These are phyloP conservation scores for Leptodirus hochenwartii DNA, from an alignment of 2,888 invertebrate species.

Conservation along the genomic window DNA sequence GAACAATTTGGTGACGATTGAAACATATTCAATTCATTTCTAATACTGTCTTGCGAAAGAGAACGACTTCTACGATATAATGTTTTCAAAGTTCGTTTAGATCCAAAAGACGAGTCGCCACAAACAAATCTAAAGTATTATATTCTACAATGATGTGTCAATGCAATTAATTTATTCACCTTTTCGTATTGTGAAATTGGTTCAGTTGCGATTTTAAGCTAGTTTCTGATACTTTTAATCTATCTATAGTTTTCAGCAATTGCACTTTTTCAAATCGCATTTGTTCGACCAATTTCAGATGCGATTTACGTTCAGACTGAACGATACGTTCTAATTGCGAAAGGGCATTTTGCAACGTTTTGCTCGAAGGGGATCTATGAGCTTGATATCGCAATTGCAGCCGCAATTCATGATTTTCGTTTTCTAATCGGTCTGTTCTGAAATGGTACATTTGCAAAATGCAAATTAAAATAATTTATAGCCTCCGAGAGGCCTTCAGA, in stretches of 20 bases:
- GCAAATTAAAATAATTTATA: constrained; percentile 3
- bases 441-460: constrained; percentile 3
- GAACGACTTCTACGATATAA: too few species aligned
- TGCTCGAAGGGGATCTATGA: constrained; percentile 11
- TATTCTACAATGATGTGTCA: too few species aligned
- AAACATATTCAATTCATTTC: too few species aligned
- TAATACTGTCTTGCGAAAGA: too few species aligned
- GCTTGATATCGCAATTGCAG: constrained; percentile 13
- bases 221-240: constrained; percentile 18
- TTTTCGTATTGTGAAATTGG: constrained; percentile 4
- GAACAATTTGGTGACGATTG: too few species aligned
- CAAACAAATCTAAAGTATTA: too few species aligned
- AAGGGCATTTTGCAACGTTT: constrained; percentile 23
- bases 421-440: constrained; percentile 21
- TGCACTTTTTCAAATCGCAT: constrained; percentile 25
- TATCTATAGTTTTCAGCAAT: constrained; percentile 21
- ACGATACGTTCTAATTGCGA: constrained; percentile 27
- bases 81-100: too few species aligned
- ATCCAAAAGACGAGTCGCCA: too few species aligned
- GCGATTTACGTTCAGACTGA: constrained; percentile 25
- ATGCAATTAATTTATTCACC: too few species aligned
- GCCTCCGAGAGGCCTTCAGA: neutral
- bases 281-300: constrained; percentile 26
- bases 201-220: constrained; percentile 12
- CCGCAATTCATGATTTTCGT: constrained; percentile 22